A percentile compares a stretch with the other conserved stretches of the same genome.
Evolutionary conservation across 1,140 invertebrate genomes (phyloP).

Genomic region (Scaptomyza montana): DNA sequence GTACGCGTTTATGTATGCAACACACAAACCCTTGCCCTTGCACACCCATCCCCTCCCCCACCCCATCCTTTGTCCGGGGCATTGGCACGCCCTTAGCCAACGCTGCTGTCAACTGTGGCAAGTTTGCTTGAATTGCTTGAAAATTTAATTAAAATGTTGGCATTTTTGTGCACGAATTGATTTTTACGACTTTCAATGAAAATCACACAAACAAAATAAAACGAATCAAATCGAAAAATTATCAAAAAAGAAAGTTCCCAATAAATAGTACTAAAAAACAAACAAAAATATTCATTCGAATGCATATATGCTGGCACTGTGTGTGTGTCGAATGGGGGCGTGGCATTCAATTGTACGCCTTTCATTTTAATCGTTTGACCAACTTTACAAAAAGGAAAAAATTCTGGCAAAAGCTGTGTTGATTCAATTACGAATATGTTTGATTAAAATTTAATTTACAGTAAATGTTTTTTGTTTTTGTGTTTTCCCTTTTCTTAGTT

Average conservation of each 20-base stretch:
- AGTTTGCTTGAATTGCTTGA: conserved; percentile 66
- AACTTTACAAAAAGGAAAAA: background rate
- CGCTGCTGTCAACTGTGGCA: conserved; percentile 57
- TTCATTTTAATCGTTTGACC: conserved; percentile 3
- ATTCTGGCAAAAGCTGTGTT: conserved; percentile 20
- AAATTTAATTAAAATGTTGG: conserved; percentile 79
- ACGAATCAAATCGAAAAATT: conserved; percentile 2
- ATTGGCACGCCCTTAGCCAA: background rate
- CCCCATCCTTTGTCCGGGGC: background rate
- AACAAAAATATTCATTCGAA: conserved; percentile 17
- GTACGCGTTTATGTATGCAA: background rate
- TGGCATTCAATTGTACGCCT: conserved; percentile 1
- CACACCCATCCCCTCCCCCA: background rate
- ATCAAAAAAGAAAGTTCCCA: conserved; percentile 16
- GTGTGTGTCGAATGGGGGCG: background rate
- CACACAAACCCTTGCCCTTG: background rate
- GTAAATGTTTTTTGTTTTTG: conserved; percentile 20
- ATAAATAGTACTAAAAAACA: conserved; percentile 25
- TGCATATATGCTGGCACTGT: background rate
- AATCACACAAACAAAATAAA: conserved; percentile 1
- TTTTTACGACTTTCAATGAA: conserved; percentile 40
- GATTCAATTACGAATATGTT: conserved; percentile 53
- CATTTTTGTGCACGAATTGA: conserved; percentile 63
- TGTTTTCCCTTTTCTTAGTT: conserved; percentile 1
- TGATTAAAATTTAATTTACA: conserved; percentile 46